phyloP scores from a whole-genome alignment of 2,888 invertebrate genomes.

The Cephus pulcher region DNA sequence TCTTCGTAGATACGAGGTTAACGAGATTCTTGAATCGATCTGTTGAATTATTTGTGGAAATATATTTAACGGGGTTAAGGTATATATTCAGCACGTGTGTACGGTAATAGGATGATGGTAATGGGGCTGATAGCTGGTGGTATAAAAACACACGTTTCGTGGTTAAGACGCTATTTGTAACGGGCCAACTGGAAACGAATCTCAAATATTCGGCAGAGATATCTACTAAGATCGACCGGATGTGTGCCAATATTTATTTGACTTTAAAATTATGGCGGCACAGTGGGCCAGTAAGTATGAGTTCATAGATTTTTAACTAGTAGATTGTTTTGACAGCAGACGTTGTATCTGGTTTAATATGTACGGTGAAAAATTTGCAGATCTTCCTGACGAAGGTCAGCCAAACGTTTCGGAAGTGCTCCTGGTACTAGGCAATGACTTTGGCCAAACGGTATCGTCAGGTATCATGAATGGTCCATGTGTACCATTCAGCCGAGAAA shows the following conservation, averaged over 20 bases:
- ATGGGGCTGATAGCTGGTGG: background rate
- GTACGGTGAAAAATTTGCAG: background rate
- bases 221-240: background rate
- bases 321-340: background rate
- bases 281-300: background rate
- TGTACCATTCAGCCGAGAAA: constrained; percentile 16
- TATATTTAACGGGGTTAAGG: background rate
- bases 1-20: background rate
- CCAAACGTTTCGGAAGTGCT: background rate
- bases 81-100: background rate
- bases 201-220: background rate
- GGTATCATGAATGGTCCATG: constrained; percentile 18
- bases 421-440: background rate
- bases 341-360: background rate
- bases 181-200: background rate
- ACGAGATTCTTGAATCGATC: background rate
- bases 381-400: background rate
- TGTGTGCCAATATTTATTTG: background rate
- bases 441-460: background rate
- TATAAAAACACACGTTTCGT: background rate
- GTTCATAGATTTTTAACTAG: background rate
- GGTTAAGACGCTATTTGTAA: background rate
- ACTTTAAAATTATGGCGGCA: background rate
- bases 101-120: background rate
- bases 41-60: background rate